These are phyloP conservation scores for Gymnocheta viridis DNA, from an alignment of 2,888 invertebrate genomes.

Conservation along the genomic window DNA sequence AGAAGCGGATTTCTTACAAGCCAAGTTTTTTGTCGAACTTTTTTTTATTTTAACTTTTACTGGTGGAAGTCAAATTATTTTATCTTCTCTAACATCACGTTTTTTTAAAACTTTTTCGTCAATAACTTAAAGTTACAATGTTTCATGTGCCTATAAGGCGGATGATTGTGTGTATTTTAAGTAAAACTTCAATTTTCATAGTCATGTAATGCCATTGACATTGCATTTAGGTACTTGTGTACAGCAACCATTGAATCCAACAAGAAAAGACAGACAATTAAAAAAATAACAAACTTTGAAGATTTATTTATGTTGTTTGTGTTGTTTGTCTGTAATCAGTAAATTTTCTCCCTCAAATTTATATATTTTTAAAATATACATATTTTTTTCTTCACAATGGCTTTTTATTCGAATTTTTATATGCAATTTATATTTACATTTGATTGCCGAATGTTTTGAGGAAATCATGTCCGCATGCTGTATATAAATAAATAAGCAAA, in stretches of 20 bases:
- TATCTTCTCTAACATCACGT: not conserved
- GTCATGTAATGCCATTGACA: conserved; percentile 73
- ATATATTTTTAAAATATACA: not conserved
- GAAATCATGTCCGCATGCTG: not conserved
- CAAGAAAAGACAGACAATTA: conserved; percentile 21
- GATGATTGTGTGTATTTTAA: conserved; percentile 70
- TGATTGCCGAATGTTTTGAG: conserved; percentile 30
- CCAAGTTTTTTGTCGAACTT: conserved; percentile 21
- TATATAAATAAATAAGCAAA: conserved; percentile 1
- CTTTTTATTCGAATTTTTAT: conserved; percentile 14
- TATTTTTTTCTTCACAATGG: conserved; percentile 3
- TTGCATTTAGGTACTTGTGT: conserved; percentile 55
- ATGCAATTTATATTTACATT: not conserved
- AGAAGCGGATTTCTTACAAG: conserved; percentile 33
- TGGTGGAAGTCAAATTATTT: conserved; percentile 15
- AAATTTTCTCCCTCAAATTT: conserved; percentile 28
- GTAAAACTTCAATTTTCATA: conserved; percentile 79
- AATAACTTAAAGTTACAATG: conserved; percentile 64
- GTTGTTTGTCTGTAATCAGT: conserved; percentile 5
- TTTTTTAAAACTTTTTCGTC: conserved; percentile 39
- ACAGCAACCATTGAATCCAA: conserved; percentile 16
- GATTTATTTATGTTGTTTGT: conserved; percentile 23
- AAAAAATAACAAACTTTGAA: conserved; percentile 5
- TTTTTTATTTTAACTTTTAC: conserved; percentile 10
- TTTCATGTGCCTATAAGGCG: conserved; percentile 61